Conservation (phyloP, 2,797 vertebrate species). For the Simalia tracyae region DNA sequence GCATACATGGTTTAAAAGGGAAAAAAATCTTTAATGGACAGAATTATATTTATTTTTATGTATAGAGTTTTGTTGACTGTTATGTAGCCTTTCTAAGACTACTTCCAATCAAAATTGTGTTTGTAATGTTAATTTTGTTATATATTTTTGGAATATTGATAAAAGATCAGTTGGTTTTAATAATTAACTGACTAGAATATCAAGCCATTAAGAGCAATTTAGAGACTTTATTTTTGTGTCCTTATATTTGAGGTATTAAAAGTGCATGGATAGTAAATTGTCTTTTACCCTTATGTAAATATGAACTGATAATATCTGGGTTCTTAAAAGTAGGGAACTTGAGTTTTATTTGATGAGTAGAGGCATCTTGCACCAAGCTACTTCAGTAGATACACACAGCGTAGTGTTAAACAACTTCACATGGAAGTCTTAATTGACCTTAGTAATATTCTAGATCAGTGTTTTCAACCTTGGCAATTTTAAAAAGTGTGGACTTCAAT, state of each 20-base stretch:
- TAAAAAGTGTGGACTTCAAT: neutral
- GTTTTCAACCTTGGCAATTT: neutral
- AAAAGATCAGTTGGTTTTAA: conserved; percentile 46
- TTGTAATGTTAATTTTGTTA: conserved; percentile 33
- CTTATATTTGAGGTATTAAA: neutral
- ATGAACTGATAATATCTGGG: neutral
- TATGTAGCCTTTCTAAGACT: conserved; percentile 36
- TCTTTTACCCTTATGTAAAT: neutral
- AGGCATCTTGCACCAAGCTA: neutral
- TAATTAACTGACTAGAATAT: conserved; percentile 35
- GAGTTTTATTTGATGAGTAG: neutral
- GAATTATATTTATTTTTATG: conserved; percentile 58
- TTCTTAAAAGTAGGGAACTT: neutral
- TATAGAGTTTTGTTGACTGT: conserved; percentile 39
- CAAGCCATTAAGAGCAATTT: conserved; percentile 19
- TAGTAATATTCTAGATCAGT: conserved; percentile 12
- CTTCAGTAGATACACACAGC: neutral
- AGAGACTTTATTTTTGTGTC: conserved; percentile 19
- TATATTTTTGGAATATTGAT: conserved; percentile 19
- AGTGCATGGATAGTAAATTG: conserved; percentile 9
- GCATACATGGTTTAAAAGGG: neutral
- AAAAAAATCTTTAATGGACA: neutral
- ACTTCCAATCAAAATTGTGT: conserved; percentile 35
- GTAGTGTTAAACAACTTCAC: neutral
- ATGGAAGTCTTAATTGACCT: neutral